Evolutionary conservation across 2,113 vertebrate species (phyloP).

Genomic region (Nerophis ophidion): DNA sequence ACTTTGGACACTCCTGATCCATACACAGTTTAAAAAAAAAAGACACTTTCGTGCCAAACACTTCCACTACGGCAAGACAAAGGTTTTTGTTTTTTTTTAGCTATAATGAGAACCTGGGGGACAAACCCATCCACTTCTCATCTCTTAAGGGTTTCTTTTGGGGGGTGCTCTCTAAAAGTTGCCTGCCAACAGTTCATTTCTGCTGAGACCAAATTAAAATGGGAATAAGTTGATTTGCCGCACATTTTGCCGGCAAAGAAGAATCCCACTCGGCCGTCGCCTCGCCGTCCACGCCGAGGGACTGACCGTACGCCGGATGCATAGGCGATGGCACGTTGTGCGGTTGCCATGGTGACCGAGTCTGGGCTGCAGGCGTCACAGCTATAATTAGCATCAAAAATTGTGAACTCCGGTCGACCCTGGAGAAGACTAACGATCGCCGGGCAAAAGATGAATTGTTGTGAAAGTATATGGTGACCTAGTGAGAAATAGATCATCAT

Average conservation of each 20-base stretch:
- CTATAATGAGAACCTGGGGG: slow-evolving; percentile 37
- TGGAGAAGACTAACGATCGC: slow-evolving; percentile 10
- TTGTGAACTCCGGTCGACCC: slow-evolving; percentile 16
- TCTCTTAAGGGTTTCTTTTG: slow-evolving; percentile 17
- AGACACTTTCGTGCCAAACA: slow-evolving; percentile 7
- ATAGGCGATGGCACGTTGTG: slow-evolving; percentile 11
- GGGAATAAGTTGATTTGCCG: slow-evolving; percentile 5
- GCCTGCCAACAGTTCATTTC: neutral
- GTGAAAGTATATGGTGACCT: neutral
- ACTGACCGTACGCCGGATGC: slow-evolving; percentile 34
- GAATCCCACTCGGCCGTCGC: slow-evolving; percentile 18
- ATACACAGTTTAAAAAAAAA: neutral
- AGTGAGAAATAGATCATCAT: slow-evolving; percentile 3
- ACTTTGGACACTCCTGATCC: too few species aligned
- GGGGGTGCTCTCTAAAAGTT: neutral
- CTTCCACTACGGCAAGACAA: slow-evolving; percentile 5
- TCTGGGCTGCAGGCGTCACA: slow-evolving; percentile 22
- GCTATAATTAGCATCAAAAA: slow-evolving; percentile 24
- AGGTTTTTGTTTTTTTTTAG: neutral
- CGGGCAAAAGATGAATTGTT: neutral
- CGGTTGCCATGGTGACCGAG: slow-evolving; percentile 43
- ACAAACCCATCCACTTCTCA: slow-evolving; percentile 29
- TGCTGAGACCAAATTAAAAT: slow-evolving; percentile 2
- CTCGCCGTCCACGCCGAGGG: slow-evolving; percentile 26
- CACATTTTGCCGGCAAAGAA: slow-evolving; percentile 9